Base-by-base conservation (phyloP, 2,888 invertebrate species). In the Chrysodeixis includens region DNA sequence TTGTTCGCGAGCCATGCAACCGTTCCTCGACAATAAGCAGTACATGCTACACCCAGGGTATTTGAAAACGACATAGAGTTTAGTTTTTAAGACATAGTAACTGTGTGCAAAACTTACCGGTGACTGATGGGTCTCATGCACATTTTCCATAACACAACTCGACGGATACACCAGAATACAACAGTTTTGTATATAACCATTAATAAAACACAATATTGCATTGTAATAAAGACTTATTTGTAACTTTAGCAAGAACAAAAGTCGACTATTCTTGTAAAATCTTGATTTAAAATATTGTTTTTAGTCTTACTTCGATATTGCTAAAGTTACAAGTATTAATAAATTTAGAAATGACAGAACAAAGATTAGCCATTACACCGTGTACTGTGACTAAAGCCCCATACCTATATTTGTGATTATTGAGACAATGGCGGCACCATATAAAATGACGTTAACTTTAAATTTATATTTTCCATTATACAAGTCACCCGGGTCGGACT, bases 321-420 rank as follows among this genome's bases (percentile, higher is more conserved):
- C 71, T 78, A 82, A 79, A 83, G 65, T 83, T 76, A 79, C 83
- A 83, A 80, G 20, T 78, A 71, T 74, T 73, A 71, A 74, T 79
- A 79, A 76, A 80, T 83, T 88, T 85, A 86, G 87, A 88, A 85
- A 91, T 91, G 90, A 93, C 90, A 92, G 91, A 90, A 93, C 93
- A 93, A 84, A 91, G 86, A 93, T 92, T 92, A 93, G 91, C 94
- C 94, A 90, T 90, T 86, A 90, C 93, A 94, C 94, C 94, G 90
- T 89, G 90, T 91, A 84, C 80, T 86, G 92, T 93, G 92, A 91
- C 92, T 89, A 80, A 93, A 92, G 93, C 93, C 89, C 94, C 90
- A 88, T 86, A 93, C 91, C 93, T 91, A 89, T 83, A 81, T 83
- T 87, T 89, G 92, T 91, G 92, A 90, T 89, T 90, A 88, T 91